Conservation (phyloP, 2,113 vertebrate species). For the Dicerorhinus sumatrensis region DNA sequence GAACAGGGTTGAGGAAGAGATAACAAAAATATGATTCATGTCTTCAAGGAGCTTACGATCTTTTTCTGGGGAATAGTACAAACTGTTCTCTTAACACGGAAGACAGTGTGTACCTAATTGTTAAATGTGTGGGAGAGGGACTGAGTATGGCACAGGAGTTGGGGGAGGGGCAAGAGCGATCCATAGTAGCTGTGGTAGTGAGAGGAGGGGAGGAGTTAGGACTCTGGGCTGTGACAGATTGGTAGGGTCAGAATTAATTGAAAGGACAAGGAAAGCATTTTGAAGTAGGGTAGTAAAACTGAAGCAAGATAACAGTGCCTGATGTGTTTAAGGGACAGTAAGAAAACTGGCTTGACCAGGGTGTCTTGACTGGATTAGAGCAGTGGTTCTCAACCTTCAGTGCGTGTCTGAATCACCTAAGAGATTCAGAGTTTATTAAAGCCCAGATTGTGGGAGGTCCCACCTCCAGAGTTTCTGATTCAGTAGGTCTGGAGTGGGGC, state of each 20-base stretch:
- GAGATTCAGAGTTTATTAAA: not conserved
- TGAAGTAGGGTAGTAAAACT: slow-evolving; percentile 41
- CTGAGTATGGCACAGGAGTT: not conserved
- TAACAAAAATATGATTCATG: not conserved
- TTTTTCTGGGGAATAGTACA: slow-evolving; percentile 11
- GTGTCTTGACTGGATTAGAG: not conserved
- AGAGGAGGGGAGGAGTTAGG: not conserved
- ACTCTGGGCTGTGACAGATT: slow-evolving; percentile 7
- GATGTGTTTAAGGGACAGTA: not conserved
- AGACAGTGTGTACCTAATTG: not conserved
- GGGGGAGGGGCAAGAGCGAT: not conserved
- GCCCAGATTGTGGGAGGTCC: not conserved
- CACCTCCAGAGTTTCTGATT: slow-evolving; percentile 28
- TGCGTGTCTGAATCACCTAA: not conserved
- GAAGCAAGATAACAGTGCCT: not conserved
- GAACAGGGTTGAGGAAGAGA: not conserved
- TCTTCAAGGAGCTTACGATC: slow-evolving; percentile 6
- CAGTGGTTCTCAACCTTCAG: not conserved
- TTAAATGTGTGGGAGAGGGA: not conserved
- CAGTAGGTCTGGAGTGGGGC: not conserved
- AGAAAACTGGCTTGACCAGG: not conserved
- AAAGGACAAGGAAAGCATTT: slow-evolving; percentile 26
- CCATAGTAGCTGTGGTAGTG: not conserved
- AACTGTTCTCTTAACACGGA: not conserved
- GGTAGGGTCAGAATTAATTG: slow-evolving; percentile 17